Base-by-base conservation (phyloP, 2,797 vertebrate species). In the Melanotaenia trifasciata region DNA sequence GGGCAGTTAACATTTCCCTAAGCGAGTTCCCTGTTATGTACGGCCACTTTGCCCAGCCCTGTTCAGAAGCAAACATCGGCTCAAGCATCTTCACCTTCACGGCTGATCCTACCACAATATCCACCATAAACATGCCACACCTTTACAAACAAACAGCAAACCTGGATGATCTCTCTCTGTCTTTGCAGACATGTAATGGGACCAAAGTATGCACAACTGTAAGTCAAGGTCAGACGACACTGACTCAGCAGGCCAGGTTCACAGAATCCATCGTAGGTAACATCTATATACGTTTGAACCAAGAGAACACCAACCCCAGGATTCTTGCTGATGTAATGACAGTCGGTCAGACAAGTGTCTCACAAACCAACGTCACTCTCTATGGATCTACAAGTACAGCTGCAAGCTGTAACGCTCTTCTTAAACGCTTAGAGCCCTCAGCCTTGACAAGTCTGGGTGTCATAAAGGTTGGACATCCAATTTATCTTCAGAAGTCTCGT, bases 1-100 rank as follows among this genome's bases (percentile, higher is more conserved):
- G 0, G 10, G 9, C 53, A 0, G 28, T 94, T 22, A 91, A 84
- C 35, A n/a, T 96, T 50, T 93, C 90, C 43, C 64, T 96, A n/a
- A 93, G 84, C 0, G 50, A 79, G 47, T 96, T 95, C 65, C 95
- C 95, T 0, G 92, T 96, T 50, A 94, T 91, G 92, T 94, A 92
- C 0, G 94, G 95, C 35, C 92, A 94, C 53, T 92, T 85, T 51
- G 64, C 36, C 35, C 77, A 90, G 12, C 94, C 95, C 14, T 96
- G 96, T 71, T 81, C 84, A 28, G 84, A 90, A 54, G 76, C 58
- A 6, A 85, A 92, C 36, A 85, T 95, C 0, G 95, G 95, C 59
- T 24, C 77, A 0, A 79, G 64, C 0, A 2, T 93, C 32, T 94
- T 91, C 66, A 74, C 43, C 0, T 91, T 95, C 58, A 67, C 63